These are phyloP conservation scores for Microplitis manilae DNA, from an alignment of 2,888 invertebrate species.

Conservation along the genomic window DNA sequence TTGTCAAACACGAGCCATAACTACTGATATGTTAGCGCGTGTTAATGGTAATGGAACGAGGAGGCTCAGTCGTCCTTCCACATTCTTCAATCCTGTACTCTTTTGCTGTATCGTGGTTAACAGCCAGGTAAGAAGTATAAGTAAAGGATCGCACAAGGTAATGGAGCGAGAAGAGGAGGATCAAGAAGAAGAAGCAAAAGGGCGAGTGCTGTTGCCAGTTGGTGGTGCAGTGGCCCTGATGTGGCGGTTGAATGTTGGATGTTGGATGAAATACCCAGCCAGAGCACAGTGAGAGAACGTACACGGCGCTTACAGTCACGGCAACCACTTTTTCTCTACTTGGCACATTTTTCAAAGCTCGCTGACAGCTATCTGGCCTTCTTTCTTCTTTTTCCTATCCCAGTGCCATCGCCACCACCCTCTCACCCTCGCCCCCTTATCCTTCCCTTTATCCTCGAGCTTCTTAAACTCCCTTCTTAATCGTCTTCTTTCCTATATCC, in stretches of 20 bases:
- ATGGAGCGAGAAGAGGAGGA: slow-evolving; percentile 52
- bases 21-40: slow-evolving; percentile 49
- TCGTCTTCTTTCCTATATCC: slow-evolving; percentile 19
- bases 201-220: slow-evolving; percentile 25
- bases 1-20: slow-evolving; percentile 18
- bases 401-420: slow-evolving; percentile 30
- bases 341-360: slow-evolving; percentile 68
- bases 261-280: slow-evolving; percentile 19
- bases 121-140: slow-evolving; percentile 59
- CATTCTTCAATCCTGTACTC: slow-evolving; percentile 66
- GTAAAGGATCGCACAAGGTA: slow-evolving; percentile 59
- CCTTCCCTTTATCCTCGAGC: slow-evolving; percentile 21
- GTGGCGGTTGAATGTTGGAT: slow-evolving; percentile 22
- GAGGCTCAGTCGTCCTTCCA: slow-evolving; percentile 63
- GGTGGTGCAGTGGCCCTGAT: slow-evolving; percentile 24
- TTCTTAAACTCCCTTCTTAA: slow-evolving; percentile 27
- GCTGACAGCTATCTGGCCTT: slow-evolving; percentile 63
- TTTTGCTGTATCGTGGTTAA: slow-evolving; percentile 65
- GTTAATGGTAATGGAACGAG: slow-evolving; percentile 65
- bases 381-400: slow-evolving; percentile 35
- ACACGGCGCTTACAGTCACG: slow-evolving; percentile 62
- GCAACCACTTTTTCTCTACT: slow-evolving; percentile 65
- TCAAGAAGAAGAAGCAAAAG: slow-evolving; percentile 16
- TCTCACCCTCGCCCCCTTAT: slow-evolving; percentile 39
- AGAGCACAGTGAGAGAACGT: slow-evolving; percentile 41